Conservation (phyloP, 2,888 invertebrate species). For the Yponomeuta plumbellus region DNA sequence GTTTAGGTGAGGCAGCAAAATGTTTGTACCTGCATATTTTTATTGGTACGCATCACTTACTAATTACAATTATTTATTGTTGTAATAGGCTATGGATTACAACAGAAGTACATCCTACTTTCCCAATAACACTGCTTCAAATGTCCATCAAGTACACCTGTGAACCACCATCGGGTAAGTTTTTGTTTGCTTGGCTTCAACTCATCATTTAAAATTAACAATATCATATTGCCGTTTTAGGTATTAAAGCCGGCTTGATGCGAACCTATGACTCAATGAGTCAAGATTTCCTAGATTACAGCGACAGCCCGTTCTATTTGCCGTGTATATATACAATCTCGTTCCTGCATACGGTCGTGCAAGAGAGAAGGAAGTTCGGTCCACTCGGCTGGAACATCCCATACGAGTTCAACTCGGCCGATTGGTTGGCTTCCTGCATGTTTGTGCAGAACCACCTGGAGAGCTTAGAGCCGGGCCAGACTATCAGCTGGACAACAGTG, state of each 20-base stretch:
- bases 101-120: slow-evolving; percentile 85
- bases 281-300: slow-evolving; percentile 90
- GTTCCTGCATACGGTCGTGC: slow-evolving; percentile 91
- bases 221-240: slow-evolving; percentile 41
- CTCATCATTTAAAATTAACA: background rate
- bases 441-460: slow-evolving; percentile 92
- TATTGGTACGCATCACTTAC: background rate
- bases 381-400: slow-evolving; percentile 96
- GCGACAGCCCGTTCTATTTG: slow-evolving; percentile 85
- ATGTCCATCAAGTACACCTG: slow-evolving; percentile 92
- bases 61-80: slow-evolving; percentile 16
- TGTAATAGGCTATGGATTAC: slow-evolving; percentile 87
- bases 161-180: slow-evolving; percentile 88
- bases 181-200: background rate
- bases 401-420: slow-evolving; percentile 92
- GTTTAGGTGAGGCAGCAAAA: slow-evolving; percentile 46
- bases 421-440: slow-evolving; percentile 90
- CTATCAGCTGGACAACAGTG: slow-evolving; percentile 85
- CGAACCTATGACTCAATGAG: slow-evolving; percentile 89
- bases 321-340: slow-evolving; percentile 90
- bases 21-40: background rate
- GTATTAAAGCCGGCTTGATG: slow-evolving; percentile 88
- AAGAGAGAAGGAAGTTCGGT: slow-evolving; percentile 90
- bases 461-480: slow-evolving; percentile 83
- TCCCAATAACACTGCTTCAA: slow-evolving; percentile 90